Percentiles rank a stretch among this genome's conserved stretches.
Conservation (phyloP, 2,113 vertebrate genomes). For the Colaptes auratus region DNA sequence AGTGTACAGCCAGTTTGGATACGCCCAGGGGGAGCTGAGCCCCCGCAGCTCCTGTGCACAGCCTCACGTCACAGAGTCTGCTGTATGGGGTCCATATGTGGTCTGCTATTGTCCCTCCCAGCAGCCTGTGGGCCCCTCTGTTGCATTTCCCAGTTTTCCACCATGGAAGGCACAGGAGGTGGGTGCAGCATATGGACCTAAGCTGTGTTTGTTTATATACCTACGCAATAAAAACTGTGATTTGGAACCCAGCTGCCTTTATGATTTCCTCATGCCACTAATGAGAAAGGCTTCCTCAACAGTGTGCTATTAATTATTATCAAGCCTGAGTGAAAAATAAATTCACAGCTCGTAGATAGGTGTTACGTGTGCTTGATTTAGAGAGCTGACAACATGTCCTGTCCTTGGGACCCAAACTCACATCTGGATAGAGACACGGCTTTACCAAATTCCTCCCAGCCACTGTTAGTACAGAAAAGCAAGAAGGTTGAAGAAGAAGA, state of each 20-base stretch:
- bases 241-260: conserved; percentile 10
- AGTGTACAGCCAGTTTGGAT: neutral
- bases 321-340: neutral
- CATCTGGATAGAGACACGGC: neutral
- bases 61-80: rapidly evolving
- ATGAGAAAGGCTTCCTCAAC: neutral
- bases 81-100: neutral
- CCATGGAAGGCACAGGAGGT: neutral
- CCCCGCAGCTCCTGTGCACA: neutral
- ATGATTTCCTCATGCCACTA: neutral
- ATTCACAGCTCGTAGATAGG: neutral
- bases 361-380: neutral
- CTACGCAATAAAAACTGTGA: conserved; percentile 8
- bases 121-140: neutral
- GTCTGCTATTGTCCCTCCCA: neutral
- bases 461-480: neutral
- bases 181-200: neutral
- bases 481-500: neutral
- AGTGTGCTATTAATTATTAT: neutral
- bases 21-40: rapidly evolving
- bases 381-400: neutral
- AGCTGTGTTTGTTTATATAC: conserved; percentile 15
- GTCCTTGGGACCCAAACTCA: neutral
- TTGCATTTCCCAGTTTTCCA: neutral
- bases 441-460: neutral